These are phyloP conservation scores for Drosophila paulistorum DNA, from an alignment of 1,140 invertebrate species.

Conservation along the genomic window DNA sequence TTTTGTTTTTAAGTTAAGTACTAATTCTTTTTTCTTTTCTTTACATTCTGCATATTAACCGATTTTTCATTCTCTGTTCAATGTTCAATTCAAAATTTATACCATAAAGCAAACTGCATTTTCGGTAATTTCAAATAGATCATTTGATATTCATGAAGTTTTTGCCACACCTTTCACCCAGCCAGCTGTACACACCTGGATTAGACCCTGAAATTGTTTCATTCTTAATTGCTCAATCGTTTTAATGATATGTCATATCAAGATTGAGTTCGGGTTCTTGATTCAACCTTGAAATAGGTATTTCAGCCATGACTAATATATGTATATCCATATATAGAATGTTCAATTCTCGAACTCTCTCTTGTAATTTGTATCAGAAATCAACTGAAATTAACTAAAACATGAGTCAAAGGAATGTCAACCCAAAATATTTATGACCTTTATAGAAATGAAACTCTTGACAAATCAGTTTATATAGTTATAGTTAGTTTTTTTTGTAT, in stretches of 20 bases:
- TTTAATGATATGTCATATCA: background rate
- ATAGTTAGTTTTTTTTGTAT: background rate
- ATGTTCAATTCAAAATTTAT: no score
- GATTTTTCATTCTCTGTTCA: background rate
- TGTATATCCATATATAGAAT: background rate
- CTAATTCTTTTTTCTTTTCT: background rate
- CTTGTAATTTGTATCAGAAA: no score
- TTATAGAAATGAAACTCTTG: background rate
- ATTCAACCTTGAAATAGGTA: background rate
- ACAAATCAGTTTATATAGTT: background rate
- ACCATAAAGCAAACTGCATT: no score
- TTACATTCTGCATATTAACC: background rate
- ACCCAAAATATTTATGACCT: no score
- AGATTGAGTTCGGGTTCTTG: conserved; percentile 3
- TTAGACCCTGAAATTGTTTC: background rate
- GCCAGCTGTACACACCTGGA: background rate
- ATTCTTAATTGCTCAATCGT: background rate
- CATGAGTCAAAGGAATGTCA: no score
- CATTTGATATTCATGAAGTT: no score
- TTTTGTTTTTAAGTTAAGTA: no score
- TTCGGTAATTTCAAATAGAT: no score
- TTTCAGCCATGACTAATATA: no score
- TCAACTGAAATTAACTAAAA: no score
- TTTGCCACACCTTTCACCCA: background rate
- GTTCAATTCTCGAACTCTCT: no score